These are phyloP conservation scores for Calephelis nemesis DNA, from an alignment of 1,140 invertebrate genomes.

Conservation along the genomic window DNA sequence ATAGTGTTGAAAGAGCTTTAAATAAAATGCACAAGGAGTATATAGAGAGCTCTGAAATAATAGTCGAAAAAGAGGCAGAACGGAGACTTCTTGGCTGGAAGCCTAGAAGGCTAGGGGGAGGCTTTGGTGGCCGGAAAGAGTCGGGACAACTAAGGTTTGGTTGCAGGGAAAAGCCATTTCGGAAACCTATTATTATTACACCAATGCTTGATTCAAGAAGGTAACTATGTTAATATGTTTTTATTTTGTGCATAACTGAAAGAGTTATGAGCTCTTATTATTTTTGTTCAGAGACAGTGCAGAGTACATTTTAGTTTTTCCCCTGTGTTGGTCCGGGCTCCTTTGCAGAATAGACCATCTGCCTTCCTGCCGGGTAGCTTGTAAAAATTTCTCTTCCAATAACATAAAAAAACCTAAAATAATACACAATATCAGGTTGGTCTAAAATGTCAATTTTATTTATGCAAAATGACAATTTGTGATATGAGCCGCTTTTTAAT, in stretches of 20 bases:
- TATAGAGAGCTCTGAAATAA: conserved; percentile 82
- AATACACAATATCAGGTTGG: neutral
- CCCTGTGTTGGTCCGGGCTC: too few relatives aligned
- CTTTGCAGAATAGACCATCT: too few relatives aligned
- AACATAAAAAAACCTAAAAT: too few relatives aligned
- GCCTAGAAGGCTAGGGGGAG: conserved; percentile 91
- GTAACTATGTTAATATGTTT: neutral
- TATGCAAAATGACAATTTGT: conserved; percentile 9
- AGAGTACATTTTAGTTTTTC: too few relatives aligned
- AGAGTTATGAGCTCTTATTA: neutral
- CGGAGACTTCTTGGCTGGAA: conserved; percentile 84
- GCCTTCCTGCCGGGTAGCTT: too few relatives aligned
- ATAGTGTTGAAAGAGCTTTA: conserved; percentile 82
- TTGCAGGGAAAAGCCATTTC: conserved; percentile 87
- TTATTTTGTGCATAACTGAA: neutral
- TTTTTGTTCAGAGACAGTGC: too few relatives aligned
- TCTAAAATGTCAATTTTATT: neutral
- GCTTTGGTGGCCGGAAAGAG: conserved; percentile 92
- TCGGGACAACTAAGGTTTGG: conserved; percentile 94
- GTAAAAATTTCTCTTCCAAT: neutral
- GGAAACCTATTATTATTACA: conserved; percentile 79
- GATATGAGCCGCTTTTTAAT: conserved; percentile 30
- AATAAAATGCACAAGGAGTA: conserved; percentile 79
- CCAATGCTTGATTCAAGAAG: neutral
- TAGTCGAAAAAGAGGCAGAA: conserved; percentile 86